These are phyloP conservation scores for Alosa alosa DNA, from an alignment of 2,113 vertebrate species.

Conservation along the genomic window DNA sequence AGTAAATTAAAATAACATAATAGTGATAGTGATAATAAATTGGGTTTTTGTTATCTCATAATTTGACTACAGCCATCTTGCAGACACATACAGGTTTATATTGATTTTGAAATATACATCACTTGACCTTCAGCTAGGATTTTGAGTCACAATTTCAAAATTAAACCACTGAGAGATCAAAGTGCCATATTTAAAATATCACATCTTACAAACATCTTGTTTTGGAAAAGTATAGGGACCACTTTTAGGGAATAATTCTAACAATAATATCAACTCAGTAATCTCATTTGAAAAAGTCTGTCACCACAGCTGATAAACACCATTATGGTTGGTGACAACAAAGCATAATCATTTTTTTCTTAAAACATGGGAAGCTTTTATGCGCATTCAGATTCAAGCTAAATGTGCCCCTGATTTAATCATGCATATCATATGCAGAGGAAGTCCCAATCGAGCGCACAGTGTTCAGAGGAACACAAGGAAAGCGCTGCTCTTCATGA, in stretches of 20 bases:
- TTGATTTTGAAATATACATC: conserved; percentile 57
- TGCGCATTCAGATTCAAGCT: conserved; percentile 67
- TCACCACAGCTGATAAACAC: conserved; percentile 60
- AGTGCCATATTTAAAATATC: conserved; percentile 63
- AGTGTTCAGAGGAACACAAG: not conserved
- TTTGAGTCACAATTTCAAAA: conserved; percentile 55
- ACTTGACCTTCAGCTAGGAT: conserved; percentile 55
- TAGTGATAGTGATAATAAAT: conserved; percentile 31
- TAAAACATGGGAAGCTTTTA: conserved; percentile 35
- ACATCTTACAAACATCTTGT: conserved; percentile 68
- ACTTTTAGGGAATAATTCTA: conserved; percentile 21
- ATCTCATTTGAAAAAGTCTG: conserved; percentile 61
- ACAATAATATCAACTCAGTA: conserved; percentile 45
- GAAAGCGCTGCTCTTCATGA: not conserved
- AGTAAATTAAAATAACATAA: conserved; percentile 9
- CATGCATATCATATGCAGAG: conserved; percentile 60
- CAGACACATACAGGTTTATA: conserved; percentile 2
- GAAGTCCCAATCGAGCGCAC: conserved; percentile 8
- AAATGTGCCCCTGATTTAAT: conserved; percentile 64
- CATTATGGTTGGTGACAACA: conserved; percentile 47
- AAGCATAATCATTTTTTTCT: conserved; percentile 42
- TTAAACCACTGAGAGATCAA: conserved; percentile 47
- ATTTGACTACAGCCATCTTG: not conserved
- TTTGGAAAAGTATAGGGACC: conserved; percentile 47
- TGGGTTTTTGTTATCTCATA: not conserved